A percentile compares a stretch with the other conserved stretches of the same genome.
Evolutionary conservation across 2,888 invertebrate genomes (phyloP).

Genomic region (Lasioglossum malachurum): DNA sequence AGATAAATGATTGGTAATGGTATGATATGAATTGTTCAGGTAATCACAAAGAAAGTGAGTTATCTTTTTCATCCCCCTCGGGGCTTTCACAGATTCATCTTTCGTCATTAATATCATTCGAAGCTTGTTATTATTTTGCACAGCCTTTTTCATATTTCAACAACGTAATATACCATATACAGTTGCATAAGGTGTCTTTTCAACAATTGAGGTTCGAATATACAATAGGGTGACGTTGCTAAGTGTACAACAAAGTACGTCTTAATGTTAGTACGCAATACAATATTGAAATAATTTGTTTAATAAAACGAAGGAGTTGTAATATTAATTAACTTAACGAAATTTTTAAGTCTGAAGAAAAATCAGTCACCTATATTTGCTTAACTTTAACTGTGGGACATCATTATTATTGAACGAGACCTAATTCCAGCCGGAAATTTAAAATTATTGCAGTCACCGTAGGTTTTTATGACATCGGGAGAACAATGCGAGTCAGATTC

Average conservation of each 20-base stretch:
- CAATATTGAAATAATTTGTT: too few relatives aligned
- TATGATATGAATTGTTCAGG: neutral
- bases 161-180: neutral
- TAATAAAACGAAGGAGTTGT: too few relatives aligned
- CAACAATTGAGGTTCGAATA: neutral
- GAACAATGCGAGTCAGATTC: constrained; percentile 4
- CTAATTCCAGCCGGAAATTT: neutral
- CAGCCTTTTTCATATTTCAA: neutral
- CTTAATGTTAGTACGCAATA: neutral
- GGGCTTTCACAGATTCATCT: neutral
- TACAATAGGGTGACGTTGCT: neutral
- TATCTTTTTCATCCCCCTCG: neutral
- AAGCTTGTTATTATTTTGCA: neutral
- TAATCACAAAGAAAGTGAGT: constrained; percentile 7
- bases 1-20: constrained; percentile 1
- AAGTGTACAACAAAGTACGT: neutral
- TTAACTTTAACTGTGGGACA: too few relatives aligned
- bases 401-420: neutral
- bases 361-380: too few relatives aligned
- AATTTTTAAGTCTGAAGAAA: too few relatives aligned
- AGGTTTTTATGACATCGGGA: neutral
- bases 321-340: too few relatives aligned
- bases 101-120: neutral
- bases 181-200: neutral
- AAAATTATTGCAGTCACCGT: neutral